Conservation (phyloP, 2,888 invertebrate species). For the Monoplex corrugatus region DNA sequence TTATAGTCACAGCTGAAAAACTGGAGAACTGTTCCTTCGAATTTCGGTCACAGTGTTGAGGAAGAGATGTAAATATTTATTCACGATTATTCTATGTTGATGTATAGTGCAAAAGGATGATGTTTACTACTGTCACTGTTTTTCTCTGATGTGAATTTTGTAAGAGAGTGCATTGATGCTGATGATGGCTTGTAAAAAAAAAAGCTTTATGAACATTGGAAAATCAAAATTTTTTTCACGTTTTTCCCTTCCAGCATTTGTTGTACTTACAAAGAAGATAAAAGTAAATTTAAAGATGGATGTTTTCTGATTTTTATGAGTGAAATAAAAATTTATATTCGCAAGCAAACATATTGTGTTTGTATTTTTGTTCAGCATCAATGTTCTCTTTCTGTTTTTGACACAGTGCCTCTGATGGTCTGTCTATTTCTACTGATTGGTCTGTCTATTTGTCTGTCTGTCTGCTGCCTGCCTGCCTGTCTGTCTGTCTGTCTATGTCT, state of each 20-base stretch:
- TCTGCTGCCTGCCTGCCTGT: too few relatives aligned
- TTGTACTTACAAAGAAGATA: background rate
- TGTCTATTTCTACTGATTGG: too few relatives aligned
- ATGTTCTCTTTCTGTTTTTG: constrained; percentile 13
- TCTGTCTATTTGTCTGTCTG: too few relatives aligned
- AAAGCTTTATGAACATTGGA: background rate
- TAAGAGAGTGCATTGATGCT: constrained; percentile 18
- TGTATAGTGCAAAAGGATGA: too few relatives aligned
- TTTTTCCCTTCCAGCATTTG: background rate
- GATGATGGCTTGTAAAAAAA: constrained; percentile 14
- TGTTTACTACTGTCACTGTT: too few relatives aligned
- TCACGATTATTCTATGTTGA: too few relatives aligned
- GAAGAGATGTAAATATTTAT: background rate
- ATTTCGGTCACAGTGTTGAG: background rate
- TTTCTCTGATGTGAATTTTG: too few relatives aligned
- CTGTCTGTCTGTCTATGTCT: too few relatives aligned
- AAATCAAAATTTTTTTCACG: background rate
- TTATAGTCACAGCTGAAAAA: too few relatives aligned
- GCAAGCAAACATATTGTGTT: background rate
- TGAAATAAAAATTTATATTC: background rate
- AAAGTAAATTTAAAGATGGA: background rate
- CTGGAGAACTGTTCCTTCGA: background rate
- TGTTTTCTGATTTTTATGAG: background rate
- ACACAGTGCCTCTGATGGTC: too few relatives aligned
- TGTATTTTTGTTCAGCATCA: constrained; percentile 27